Conservation (phyloP, 2,797 vertebrate species). For the Hippoglossus hippoglossus region DNA sequence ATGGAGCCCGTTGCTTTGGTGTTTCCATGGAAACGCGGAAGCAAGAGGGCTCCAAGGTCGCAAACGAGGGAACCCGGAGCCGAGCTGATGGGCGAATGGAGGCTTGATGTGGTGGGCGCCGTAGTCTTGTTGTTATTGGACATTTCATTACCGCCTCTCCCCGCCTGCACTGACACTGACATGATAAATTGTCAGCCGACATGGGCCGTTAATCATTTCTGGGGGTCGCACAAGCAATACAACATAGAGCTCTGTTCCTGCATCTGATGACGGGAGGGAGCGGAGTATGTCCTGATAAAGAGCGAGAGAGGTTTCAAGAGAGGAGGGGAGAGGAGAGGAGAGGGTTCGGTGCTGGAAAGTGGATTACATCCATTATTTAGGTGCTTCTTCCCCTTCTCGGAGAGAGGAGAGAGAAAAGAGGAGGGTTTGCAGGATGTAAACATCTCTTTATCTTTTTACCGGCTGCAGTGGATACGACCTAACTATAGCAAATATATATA, state of each 20-base stretch:
- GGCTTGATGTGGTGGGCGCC: constrained; percentile 54
- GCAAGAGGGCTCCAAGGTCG: constrained; percentile 87
- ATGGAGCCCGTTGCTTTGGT: constrained; percentile 73
- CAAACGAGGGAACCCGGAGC: constrained; percentile 62
- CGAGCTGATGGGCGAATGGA: constrained; percentile 54
- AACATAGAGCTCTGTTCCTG: constrained; percentile 45
- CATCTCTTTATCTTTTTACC: constrained; percentile 17
- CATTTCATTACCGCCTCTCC: constrained; percentile 65
- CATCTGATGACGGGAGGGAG: constrained; percentile 59
- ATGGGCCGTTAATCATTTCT: constrained; percentile 68
- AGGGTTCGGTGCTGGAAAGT: constrained; percentile 50
- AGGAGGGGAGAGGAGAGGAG: constrained; percentile 34
- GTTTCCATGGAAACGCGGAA: constrained; percentile 91
- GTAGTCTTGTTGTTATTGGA: constrained; percentile 47
- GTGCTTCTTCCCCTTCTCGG: constrained; percentile 42
- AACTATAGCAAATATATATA: not conserved
- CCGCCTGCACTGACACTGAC: constrained; percentile 40
- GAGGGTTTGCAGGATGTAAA: constrained; percentile 44
- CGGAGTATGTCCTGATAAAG: constrained; percentile 57
- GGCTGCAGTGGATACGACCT: not conserved
- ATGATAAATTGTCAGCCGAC: constrained; percentile 70
- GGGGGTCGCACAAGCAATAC: constrained; percentile 60
- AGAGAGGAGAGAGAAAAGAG: constrained; percentile 33
- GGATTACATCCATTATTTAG: constrained; percentile 80
- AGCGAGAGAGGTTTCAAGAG: constrained; percentile 64